These are phyloP conservation scores for Thryonomys swinderianus DNA, from an alignment of 2,113 vertebrate species.

Conservation along the genomic window DNA sequence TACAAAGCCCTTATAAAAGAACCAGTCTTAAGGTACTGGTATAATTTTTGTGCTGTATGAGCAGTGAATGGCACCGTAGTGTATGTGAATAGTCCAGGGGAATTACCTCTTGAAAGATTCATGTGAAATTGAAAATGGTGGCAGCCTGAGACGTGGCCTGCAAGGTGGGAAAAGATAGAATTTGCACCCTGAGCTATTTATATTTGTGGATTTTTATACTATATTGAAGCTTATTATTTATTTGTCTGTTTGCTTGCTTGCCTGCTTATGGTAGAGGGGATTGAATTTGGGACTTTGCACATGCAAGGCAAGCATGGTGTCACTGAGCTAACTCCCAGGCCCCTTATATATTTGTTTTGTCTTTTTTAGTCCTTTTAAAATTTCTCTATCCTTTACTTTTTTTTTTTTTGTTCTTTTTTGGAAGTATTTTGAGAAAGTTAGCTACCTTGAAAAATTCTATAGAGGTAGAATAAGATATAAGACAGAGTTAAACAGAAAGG, in stretches of 20 bases:
- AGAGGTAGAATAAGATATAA: not conserved
- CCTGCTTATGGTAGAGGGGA: too few species aligned
- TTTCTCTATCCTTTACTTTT: too few species aligned
- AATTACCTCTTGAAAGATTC: not conserved
- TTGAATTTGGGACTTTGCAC: too few species aligned
- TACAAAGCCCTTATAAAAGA: not conserved
- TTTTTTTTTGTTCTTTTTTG: not conserved
- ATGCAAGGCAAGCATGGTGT: too few species aligned
- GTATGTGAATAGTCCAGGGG: too few species aligned
- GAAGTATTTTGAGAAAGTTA: not conserved
- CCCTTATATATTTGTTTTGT: not conserved
- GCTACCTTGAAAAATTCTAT: not conserved
- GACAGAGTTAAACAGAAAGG: not conserved
- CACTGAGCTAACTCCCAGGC: too few species aligned
- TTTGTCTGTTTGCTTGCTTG: too few species aligned
- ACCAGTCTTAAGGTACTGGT: not conserved
- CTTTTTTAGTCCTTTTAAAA: not conserved
- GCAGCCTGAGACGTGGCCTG: not conserved
- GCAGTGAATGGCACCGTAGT: too few species aligned
- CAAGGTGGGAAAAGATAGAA: not conserved
- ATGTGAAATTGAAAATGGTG: not conserved
- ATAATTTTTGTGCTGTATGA: not conserved
- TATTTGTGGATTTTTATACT: not conserved
- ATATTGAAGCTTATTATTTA: not conserved
- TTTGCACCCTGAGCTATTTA: not conserved